Evolutionary conservation across 2,113 vertebrate genomes (phyloP), one percentile per base, ranked within the genome.

Genomic region (Phoxinus phoxinus): DNA sequence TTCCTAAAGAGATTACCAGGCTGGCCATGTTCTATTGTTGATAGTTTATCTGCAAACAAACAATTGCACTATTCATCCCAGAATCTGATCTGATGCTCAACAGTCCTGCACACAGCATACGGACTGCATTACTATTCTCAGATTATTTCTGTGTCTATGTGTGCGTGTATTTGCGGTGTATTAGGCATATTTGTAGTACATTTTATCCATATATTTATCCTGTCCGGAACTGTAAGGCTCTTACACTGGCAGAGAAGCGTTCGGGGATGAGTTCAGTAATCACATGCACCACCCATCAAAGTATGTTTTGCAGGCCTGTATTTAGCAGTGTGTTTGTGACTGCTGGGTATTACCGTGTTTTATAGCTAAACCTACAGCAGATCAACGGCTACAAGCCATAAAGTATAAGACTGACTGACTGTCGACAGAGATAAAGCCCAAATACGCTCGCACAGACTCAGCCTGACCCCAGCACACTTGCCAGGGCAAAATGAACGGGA

Each of bases 171-270:
- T 80, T 80, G n/a, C 21, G 21, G 78, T 80, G 41, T 6, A 41
- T 79, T 59, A 59, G 23, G n/a, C 8, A 63, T 80, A 30, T 63
- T 30, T 80, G 78, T 80, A 25, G 41, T 46, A 12, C 8, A 63
- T 80, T 80, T 27, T 80, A 37, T 80, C 58, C 8, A 46, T 80
- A 63, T 46, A 80, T 80, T 80, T 80, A 80, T 80, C 78, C 25
- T 19, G 46, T 80, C n/a, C n/a, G 44, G 23, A 80, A 17, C 78
- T 19, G 10, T 80, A 63, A 80, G 35, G 23, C 78, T 80, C 58
- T 80, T 80, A 80, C 23, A 46, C 2, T 2, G 13, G n/a, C 4
- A 17, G 35, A 30, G 53, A n/a, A 78, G 76, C 37, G 46, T 80
- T 65, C 65, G n/a, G 58, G 37, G n/a, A 80, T 80, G 15, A 27